Conservation (phyloP, 2,113 vertebrate species). For the Seriola aureovittata region DNA sequence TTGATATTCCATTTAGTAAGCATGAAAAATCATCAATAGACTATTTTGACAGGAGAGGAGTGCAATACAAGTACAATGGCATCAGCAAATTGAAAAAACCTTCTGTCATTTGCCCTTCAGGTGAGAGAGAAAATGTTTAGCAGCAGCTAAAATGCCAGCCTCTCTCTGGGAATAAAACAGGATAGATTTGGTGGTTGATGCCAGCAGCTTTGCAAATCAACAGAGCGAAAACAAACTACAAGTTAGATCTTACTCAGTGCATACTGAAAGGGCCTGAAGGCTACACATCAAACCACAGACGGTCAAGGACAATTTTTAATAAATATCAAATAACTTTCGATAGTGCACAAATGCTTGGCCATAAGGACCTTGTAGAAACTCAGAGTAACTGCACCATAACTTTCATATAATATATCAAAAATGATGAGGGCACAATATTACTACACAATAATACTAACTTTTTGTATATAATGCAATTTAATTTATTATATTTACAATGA, state of each 20-base stretch:
- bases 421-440: neutral
- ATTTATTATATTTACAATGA: neutral
- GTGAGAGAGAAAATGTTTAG: slow-evolving; percentile 8
- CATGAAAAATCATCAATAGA: slow-evolving; percentile 16
- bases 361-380: neutral
- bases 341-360: neutral
- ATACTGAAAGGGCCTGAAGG: slow-evolving; percentile 20
- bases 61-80: slow-evolving; percentile 19
- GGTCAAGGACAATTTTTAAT: slow-evolving; percentile 16
- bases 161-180: slow-evolving; percentile 16
- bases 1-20: slow-evolving; percentile 22
- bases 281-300: neutral
- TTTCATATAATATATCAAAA: neutral
- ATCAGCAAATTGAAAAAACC: slow-evolving; percentile 40
- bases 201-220: slow-evolving; percentile 19
- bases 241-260: neutral
- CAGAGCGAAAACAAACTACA: slow-evolving; percentile 27
- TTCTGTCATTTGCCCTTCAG: slow-evolving; percentile 18
- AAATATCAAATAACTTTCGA: neutral
- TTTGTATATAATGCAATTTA: neutral
- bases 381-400: neutral
- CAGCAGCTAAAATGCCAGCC: neutral
- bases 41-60: slow-evolving; percentile 35
- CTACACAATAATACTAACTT: neutral
- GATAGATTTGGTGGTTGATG: neutral